Evolutionary conservation across 1,140 invertebrate species (phyloP), one percentile per base, ranked within the genome.

Genomic region (Aphaenogaster floridana): DNA sequence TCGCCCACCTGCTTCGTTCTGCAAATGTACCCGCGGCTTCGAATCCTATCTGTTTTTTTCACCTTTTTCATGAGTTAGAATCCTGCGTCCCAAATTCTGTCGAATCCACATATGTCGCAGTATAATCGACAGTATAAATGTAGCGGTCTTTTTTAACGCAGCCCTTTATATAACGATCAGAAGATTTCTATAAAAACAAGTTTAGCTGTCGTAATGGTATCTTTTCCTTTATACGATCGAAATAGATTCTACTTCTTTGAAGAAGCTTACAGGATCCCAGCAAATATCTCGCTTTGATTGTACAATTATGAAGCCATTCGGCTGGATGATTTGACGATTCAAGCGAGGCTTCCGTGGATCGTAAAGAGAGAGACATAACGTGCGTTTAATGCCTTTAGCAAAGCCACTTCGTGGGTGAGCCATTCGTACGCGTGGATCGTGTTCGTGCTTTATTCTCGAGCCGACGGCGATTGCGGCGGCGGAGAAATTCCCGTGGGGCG

Each of bases 331-430:
- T 74, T 76, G 80, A 84, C 54, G 68, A 84, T 84, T 74, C 54
- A 39, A 17, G 34, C 11, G 69, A 61, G 54, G 80, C 80, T 84
- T 64, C 80, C 68, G 80, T 63, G 69, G 13, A 48, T 84, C 80
- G 54, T 84, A 76, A 84, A 76, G 80, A 63, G 63, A 68, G 69
- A 84, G 69, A 84, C 42, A 48, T 84, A 74, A 84, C 42, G 80
- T 15, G 42, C 69, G 42, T 84, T 84, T 84, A 74, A 84, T 28
- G 69, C 80, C 80, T 50, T 84, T 71, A 48, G 69, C 80, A 8
- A 84, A 59, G 69, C 42, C 48, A 17, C 80, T 84, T 84, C 80
- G 80, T 84, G 80, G 68, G 80, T 61, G 80, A 84, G 80, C 80
- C 42, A 45, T 71, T 69, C 64, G 48, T 71, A 57, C 80, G 42